Evolutionary conservation across 2,797 vertebrate genomes (phyloP), one percentile per base, ranked within the genome.

Genomic region (Cottoperca gobio): DNA sequence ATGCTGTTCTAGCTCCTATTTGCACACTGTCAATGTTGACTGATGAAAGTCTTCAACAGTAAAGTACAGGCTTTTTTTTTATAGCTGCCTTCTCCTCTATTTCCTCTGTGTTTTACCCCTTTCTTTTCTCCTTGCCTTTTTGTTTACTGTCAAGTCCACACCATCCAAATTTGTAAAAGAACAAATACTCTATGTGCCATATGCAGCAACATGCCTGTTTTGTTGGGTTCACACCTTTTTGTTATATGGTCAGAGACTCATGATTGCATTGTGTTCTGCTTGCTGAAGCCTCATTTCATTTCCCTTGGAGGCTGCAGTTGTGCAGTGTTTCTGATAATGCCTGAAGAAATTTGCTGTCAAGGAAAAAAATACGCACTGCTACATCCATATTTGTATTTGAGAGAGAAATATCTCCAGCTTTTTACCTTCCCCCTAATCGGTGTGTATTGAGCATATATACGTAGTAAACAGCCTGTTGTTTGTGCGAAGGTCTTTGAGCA

Each of bases 1-100:
- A 62, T 65, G 69, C 21, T 76, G 82, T 85, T 85, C 76, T 54
- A 69, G 61, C 26, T 83, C 14, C 13, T 79, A 70, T 85, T 81
- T 79, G 50, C 78, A 73, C 73, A 65, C n/a, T 7, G 60, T 61
- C 72, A 60, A 5, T 81, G 66, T 76, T 83, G 69, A 87, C 57
- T 37, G 77, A 62, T 65, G 59, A 43, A 58, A 49, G 67, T 23
- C 35, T 55, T 45, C 70, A 57, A 4, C 40, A 33, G 49, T 24
- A 48, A 66, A 63, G 17, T 46, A 45, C 26, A 43, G 39, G 42
- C 68, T 43, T 57, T 71, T 59, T 57, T 60, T 58, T 23, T 26
- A 26, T 26, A 33, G 33, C 21, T 52, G 57, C 37, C 2, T 2
- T 60, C 54, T 71, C 49, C 61, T 46, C 11, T 10, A 57, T 53